Evolutionary conservation across 2,888 invertebrate species (phyloP).

Genomic region (Sesia bembeciformis): DNA sequence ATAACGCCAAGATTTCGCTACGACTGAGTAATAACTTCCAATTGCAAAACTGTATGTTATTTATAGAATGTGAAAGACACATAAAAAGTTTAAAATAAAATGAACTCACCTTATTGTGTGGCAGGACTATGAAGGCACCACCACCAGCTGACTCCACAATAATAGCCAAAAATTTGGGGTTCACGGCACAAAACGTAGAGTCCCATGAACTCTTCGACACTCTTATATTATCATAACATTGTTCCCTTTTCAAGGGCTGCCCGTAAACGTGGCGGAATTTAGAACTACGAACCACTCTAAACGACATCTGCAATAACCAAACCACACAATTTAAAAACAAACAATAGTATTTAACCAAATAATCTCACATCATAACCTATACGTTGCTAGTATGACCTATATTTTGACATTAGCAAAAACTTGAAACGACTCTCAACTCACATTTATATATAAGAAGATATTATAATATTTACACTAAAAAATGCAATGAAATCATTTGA

Average conservation of each 20-base stretch:
- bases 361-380: slow-evolving; percentile 68
- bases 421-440: slow-evolving; percentile 47
- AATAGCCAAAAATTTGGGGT: slow-evolving; percentile 97
- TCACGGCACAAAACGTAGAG: slow-evolving; percentile 98
- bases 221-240: slow-evolving; percentile 97
- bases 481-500: slow-evolving; percentile 69
- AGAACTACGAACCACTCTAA: slow-evolving; percentile 96
- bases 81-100: neutral
- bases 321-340: slow-evolving; percentile 31
- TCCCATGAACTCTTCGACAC: slow-evolving; percentile 99
- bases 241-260: slow-evolving; percentile 93
- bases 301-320: slow-evolving; percentile 84
- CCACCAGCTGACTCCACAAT: slow-evolving; percentile 98
- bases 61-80: neutral
- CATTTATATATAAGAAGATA: slow-evolving; percentile 53
- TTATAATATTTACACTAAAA: slow-evolving; percentile 52
- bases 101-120: slow-evolving; percentile 87
- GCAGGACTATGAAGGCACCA: slow-evolving; percentile 95
- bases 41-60: neutral
- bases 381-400: slow-evolving; percentile 60
- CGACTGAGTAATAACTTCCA: too few species aligned
- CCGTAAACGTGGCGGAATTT: slow-evolving; percentile 98
- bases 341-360: slow-evolving; percentile 39
- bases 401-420: slow-evolving; percentile 56
- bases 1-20: too few species aligned